Evolutionary conservation across 2,113 vertebrate species (phyloP).

Genomic region (Alligator sinensis): DNA sequence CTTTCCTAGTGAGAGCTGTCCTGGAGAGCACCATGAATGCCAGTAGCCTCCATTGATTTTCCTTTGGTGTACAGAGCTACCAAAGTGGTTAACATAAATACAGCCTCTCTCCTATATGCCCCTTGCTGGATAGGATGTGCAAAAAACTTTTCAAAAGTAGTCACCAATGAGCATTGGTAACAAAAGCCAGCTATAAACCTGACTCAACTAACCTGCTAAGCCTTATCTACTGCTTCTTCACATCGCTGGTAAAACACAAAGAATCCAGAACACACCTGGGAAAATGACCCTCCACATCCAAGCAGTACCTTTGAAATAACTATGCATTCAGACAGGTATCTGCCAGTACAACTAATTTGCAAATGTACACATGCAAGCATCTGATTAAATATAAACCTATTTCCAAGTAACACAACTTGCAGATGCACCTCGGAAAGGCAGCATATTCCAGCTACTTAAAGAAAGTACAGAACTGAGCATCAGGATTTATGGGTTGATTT

Average conservation of each 20-base stretch:
- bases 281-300: neutral
- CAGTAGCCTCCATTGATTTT: neutral
- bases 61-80: neutral
- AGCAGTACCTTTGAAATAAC: neutral
- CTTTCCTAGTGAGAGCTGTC: neutral
- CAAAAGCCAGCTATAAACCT: neutral
- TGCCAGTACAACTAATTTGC: neutral
- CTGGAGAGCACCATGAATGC: neutral
- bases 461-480: neutral
- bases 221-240: neutral
- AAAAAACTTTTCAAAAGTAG: neutral
- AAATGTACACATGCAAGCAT: neutral
- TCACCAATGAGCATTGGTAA: neutral
- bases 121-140: neutral
- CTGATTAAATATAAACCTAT: neutral
- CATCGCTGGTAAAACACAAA: neutral
- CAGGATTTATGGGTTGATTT: neutral
- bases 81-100: neutral
- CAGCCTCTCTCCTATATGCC: neutral
- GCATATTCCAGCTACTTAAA: neutral
- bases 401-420: neutral
- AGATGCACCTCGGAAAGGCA: neutral
- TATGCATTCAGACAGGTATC: neutral
- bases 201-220: neutral
- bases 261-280: neutral